These are phyloP conservation scores for Portevinia maculata DNA, from an alignment of 2,888 invertebrate genomes.

Conservation along the genomic window DNA sequence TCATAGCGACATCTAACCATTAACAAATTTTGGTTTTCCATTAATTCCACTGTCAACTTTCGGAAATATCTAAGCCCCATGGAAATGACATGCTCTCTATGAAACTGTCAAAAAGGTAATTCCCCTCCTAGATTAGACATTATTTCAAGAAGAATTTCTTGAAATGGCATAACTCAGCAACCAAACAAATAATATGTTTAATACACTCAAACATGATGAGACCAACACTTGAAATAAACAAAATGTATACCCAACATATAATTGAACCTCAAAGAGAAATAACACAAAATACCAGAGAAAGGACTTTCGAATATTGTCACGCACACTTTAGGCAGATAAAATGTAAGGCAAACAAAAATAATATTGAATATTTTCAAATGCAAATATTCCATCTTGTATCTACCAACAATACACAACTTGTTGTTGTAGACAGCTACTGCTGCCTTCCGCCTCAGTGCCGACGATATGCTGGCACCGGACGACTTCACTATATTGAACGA, in stretches of 20 bases:
- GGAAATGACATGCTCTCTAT: neutral
- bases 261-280: neutral
- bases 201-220: neutral
- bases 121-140: neutral
- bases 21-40: neutral
- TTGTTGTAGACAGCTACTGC: conserved; percentile 2
- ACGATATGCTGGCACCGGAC: conserved; percentile 17
- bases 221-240: conserved; percentile 3
- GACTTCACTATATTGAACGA: conserved; percentile 56
- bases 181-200: too few species aligned
- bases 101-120: neutral
- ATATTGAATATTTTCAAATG: conserved; percentile 68
- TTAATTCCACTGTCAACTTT: neutral
- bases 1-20: neutral
- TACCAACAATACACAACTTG: conserved; percentile 38
- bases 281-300: conserved; percentile 4
- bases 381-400: conserved; percentile 40
- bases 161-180: conserved; percentile 12
- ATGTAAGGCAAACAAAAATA: conserved; percentile 58
- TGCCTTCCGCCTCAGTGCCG: conserved; percentile 7
- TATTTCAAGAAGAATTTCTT: conserved; percentile 1
- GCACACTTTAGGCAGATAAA: conserved; percentile 64
- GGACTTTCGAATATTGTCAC: conserved; percentile 55
- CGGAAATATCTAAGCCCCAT: neutral
- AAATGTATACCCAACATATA: conserved; percentile 3